Base-by-base conservation (phyloP, 2,888 invertebrate genomes). In the Quadriops clusia region DNA sequence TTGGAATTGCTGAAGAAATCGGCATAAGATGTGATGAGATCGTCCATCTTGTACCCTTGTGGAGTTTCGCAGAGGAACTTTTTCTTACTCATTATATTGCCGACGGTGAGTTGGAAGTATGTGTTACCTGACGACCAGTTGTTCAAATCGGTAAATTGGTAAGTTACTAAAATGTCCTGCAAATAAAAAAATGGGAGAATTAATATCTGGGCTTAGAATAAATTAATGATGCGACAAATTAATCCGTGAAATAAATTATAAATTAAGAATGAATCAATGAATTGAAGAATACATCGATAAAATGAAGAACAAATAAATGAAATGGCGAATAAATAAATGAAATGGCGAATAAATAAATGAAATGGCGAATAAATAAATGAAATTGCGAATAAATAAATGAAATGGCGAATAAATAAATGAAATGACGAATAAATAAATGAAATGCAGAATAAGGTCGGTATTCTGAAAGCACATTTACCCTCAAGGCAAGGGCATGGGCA, bases 51-150 rank as follows among this genome's bases (percentile, higher is more conserved):
- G 64, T 94, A 93, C 18, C 93, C 94, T 49, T 90, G 68, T 1
- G 82, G 77, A 3, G 93, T 94, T 65, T 91, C 90, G 56, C 89
- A 91, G 2, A 94, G 68, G 34, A 80, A 64, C 58, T 91, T 91
- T 15, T 82, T 83, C 32, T 90, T 90, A 24, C 84, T 74, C 46
- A 94, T 78, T 56, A 94, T 75, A 55, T 89, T 93, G n/a, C 93
- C 93, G 50, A 94, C 85, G 0, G 91, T 89, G 69, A 91, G 78
- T 51, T 89, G 86, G 68, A 94, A 94, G 56, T 84, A 94, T 0
- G 87, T 91, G 56, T 90, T 91, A 7, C 93, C 93, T 5, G 89
- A 89, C 23, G 89, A 90, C 93, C 94, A 95, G 56, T 91, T 91
- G 28, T 84, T 86, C 38, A 95, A 70, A 49, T 87, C 82, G 2